Base-by-base conservation (phyloP, 2,888 invertebrate species). In the Blera fallax region DNA sequence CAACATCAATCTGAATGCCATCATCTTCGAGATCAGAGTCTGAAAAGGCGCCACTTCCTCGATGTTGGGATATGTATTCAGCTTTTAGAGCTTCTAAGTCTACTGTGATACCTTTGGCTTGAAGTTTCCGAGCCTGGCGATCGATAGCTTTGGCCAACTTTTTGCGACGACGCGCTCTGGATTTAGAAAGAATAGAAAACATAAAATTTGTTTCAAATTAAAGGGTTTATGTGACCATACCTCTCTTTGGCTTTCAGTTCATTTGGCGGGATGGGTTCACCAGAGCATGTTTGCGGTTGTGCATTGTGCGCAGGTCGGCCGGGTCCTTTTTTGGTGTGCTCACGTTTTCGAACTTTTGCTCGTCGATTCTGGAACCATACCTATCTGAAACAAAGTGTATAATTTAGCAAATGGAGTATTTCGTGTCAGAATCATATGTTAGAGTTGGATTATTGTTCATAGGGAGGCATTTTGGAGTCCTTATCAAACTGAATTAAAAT, bases 301-400 rank as follows among this genome's bases (percentile, higher is more conserved):
- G 98, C 98, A 93, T 99, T 99, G 93, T 99, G 99, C 5, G 99
- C 98, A 50, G 99, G 99, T 92, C 99, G 95, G 0, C 99, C 99
- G 0, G 99, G 99, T 16, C 99, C 99, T 92, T 99, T 99, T 93
- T 98, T 98, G 78, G 99, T 99, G 93, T 99, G 98, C 93, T 99
- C 99, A 93, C 98, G 98, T 94, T 99, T 99, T 87, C 99, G 95
- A 98, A 99, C 99, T 93, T 99, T 99, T 64, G 99, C 99, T 84
- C 99, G 94, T 37, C 99, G 95, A 93, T 99, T 99, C 94, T 99
- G 99, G 93, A 99, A 99, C 99, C 99, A 99, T 87, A 99, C 99
- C 99, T 99, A 95, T 89, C 91, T 91, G 89, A 90, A 91, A 91
- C 91, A 91, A 91, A 92, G 91, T 90, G 99, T 99, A 95, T 90